Conservation (phyloP, 2,888 invertebrate species). For the Luffia ferchaultella region DNA sequence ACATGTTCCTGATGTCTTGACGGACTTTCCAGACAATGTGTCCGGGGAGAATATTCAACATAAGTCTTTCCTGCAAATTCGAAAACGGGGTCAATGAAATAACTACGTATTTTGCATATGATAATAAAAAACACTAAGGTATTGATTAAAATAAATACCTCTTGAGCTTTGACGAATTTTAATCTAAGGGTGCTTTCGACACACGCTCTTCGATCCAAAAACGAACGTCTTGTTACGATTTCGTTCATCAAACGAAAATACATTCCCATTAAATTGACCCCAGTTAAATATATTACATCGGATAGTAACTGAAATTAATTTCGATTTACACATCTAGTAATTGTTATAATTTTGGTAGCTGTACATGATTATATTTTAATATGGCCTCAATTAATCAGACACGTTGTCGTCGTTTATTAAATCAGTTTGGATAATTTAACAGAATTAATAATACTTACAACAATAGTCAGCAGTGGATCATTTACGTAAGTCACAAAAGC, state of each 20-base stretch:
- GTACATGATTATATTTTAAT: too few species aligned
- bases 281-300: constrained; percentile 75
- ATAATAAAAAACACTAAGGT: background rate
- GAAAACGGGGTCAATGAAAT: too few species aligned
- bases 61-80: constrained; percentile 76
- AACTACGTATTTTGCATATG: background rate
- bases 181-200: constrained; percentile 85
- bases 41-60: constrained; percentile 86
- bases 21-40: constrained; percentile 77
- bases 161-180: constrained; percentile 86
- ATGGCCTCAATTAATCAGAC: too few species aligned
- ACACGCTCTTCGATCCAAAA: constrained; percentile 85
- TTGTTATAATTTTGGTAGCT: too few species aligned
- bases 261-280: constrained; percentile 84
- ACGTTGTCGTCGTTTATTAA: too few species aligned
- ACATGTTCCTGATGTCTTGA: constrained; percentile 65
- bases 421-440: constrained; percentile 4
- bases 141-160: constrained; percentile 39
- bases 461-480: constrained; percentile 31
- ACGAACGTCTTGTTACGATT: constrained; percentile 85
- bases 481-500: constrained; percentile 42
- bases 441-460: constrained; percentile 33
- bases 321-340: too few species aligned
- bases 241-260: constrained; percentile 90
- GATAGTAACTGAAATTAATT: constrained; percentile 71